Evolutionary conservation across 2,113 vertebrate genomes (phyloP).

Genomic region (Cebidichthys violaceus): DNA sequence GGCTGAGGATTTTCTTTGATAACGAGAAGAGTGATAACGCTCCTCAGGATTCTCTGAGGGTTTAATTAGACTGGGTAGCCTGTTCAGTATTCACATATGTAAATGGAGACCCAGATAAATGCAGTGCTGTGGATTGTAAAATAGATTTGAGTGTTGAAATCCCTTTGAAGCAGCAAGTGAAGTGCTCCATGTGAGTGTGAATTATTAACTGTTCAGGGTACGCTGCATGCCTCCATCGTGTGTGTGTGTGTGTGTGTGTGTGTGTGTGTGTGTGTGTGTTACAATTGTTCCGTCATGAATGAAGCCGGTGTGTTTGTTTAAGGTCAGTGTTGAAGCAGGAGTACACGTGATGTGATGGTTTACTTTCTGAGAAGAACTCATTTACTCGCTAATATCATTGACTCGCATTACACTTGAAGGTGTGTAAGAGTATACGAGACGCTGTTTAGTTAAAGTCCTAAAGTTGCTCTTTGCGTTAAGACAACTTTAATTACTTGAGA

Average conservation of each 20-base stretch:
- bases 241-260: not conserved
- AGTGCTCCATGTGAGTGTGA: slow-evolving; percentile 50
- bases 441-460: not conserved
- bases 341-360: slow-evolving; percentile 18
- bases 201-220: slow-evolving; percentile 63
- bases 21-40: slow-evolving; percentile 22
- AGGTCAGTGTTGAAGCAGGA: slow-evolving; percentile 41
- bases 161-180: slow-evolving; percentile 54
- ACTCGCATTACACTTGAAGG: not conserved
- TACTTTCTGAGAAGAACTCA: not conserved
- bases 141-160: slow-evolving; percentile 54
- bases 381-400: not conserved
- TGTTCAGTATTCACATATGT: slow-evolving; percentile 69
- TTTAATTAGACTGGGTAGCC: slow-evolving; percentile 57
- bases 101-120: slow-evolving; percentile 62
- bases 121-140: slow-evolving; percentile 50
- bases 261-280: not conserved
- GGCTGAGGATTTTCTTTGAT: slow-evolving; percentile 17
- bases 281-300: slow-evolving; percentile 44
- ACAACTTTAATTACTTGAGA: not conserved
- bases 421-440: not conserved
- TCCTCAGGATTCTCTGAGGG: slow-evolving; percentile 38
- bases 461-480: not conserved
- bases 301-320: slow-evolving; percentile 48
- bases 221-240: slow-evolving; percentile 13